Conservation (phyloP, 1,140 invertebrate species). For the Trissolcus basalis region DNA sequence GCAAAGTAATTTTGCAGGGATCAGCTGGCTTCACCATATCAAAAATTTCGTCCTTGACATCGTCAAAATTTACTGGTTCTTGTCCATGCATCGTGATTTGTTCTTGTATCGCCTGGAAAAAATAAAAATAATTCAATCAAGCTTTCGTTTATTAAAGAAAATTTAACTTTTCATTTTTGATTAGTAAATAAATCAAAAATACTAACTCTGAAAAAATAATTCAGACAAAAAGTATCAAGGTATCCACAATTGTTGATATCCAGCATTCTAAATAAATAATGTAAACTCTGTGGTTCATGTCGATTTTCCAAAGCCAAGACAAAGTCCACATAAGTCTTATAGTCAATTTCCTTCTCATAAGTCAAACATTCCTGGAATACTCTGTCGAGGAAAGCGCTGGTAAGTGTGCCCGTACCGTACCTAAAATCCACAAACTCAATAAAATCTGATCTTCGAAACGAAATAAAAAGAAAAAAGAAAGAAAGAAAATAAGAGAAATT, state of each 20-base stretch:
- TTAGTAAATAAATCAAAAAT: constrained; percentile 11
- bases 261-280: constrained; percentile 94
- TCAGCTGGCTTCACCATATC: constrained; percentile 96
- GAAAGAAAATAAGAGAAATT: background rate
- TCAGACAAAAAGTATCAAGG: constrained; percentile 91
- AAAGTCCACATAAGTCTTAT: constrained; percentile 97
- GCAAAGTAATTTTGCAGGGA: constrained; percentile 89
- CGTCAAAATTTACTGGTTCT: constrained; percentile 92
- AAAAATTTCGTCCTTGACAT: constrained; percentile 98
- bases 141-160: too few relatives aligned
- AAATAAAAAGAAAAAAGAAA: background rate
- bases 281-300: constrained; percentile 91
- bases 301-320: constrained; percentile 95
- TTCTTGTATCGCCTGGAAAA: constrained; percentile 88
- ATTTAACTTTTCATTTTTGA: background rate
- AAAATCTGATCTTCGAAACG: background rate
- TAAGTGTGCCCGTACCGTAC: constrained; percentile 95
- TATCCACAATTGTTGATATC: constrained; percentile 93
- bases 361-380: constrained; percentile 97
- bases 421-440: constrained; percentile 68
- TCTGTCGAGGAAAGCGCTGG: constrained; percentile 91
- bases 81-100: constrained; percentile 90
- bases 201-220: constrained; percentile 93
- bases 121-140: too few relatives aligned
- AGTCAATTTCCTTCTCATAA: constrained; percentile 98